Evolutionary conservation across 2,888 invertebrate species (phyloP).

Genomic region (Mythimna ferrago): DNA sequence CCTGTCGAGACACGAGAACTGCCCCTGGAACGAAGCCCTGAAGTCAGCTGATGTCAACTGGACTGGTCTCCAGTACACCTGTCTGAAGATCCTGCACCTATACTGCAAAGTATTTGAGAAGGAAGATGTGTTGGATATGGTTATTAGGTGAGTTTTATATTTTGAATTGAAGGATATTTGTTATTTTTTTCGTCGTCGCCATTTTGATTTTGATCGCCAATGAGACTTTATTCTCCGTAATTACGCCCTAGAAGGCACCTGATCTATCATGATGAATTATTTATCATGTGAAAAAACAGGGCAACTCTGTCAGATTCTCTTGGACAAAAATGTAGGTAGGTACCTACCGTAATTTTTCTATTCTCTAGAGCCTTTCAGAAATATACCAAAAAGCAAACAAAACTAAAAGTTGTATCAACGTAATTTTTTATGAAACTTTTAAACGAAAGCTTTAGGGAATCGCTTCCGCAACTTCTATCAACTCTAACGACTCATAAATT

Average conservation of each 20-base stretch:
- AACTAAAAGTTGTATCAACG: not conserved
- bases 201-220: not conserved
- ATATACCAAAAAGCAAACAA: not conserved
- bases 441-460: not conserved
- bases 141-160: slow-evolving; percentile 92
- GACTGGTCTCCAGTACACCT: slow-evolving; percentile 96
- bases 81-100: slow-evolving; percentile 95
- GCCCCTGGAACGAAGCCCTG: slow-evolving; percentile 91
- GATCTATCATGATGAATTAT: not conserved
- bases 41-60: slow-evolving; percentile 92
- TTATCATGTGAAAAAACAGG: not conserved
- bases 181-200: not conserved
- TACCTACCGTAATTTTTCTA: too few species aligned
- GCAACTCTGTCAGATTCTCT: too few species aligned
- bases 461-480: not conserved
- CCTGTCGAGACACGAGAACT: slow-evolving; percentile 92
- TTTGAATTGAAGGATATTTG: slow-evolving; percentile 10
- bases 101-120: slow-evolving; percentile 97
- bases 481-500: slow-evolving; percentile 23
- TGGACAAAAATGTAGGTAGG: too few species aligned
- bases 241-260: too few species aligned
- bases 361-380: not conserved
- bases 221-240: not conserved
- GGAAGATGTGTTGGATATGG: slow-evolving; percentile 94
- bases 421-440: not conserved